A percentile compares a stretch with the other conserved stretches of the same genome.
phyloP scores from a whole-genome alignment of 2,888 invertebrate species.

The Macrosoma leucophasiata region DNA sequence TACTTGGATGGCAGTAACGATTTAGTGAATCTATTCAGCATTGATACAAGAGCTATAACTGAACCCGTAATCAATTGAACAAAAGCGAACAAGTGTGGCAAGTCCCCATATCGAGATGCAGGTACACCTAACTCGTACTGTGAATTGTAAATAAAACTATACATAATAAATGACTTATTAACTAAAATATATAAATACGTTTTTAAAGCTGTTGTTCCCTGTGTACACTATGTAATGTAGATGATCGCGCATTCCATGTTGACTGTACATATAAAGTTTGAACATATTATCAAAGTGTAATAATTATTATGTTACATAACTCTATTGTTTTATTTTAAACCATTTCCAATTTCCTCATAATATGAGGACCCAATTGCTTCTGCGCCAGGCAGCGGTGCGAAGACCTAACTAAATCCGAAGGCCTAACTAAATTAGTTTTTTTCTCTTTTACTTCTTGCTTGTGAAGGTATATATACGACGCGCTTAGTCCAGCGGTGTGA shows the following conservation, averaged over 20 bases:
- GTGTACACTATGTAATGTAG: slow-evolving; percentile 49
- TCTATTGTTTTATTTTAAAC: slow-evolving; percentile 32
- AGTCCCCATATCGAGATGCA: slow-evolving; percentile 13
- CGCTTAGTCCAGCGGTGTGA: too few relatives aligned
- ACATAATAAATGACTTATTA: slow-evolving; percentile 33
- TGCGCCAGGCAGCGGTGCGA: too few relatives aligned
- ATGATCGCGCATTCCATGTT: slow-evolving; percentile 59
- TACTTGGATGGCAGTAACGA: too few relatives aligned
- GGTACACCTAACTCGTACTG: slow-evolving; percentile 11
- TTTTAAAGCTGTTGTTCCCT: slow-evolving; percentile 56
- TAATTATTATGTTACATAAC: slow-evolving; percentile 63
- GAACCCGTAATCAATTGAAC: too few relatives aligned
- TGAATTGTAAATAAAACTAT: slow-evolving; percentile 17
- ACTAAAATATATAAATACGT: slow-evolving; percentile 38
- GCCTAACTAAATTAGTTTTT: too few relatives aligned
- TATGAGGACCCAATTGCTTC: too few relatives aligned
- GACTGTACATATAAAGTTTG: slow-evolving; percentile 66
- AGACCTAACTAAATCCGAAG: too few relatives aligned
- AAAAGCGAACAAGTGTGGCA: too few relatives aligned
- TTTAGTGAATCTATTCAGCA: too few relatives aligned
- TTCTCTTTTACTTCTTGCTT: too few relatives aligned
- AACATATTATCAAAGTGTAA: slow-evolving; percentile 56
- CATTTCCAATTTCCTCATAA: slow-evolving; percentile 3
- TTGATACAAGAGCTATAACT: too few relatives aligned
- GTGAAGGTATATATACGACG: too few relatives aligned